These are phyloP conservation scores for Equus przewalskii DNA, from an alignment of 2,113 vertebrate genomes.

Conservation along the genomic window DNA sequence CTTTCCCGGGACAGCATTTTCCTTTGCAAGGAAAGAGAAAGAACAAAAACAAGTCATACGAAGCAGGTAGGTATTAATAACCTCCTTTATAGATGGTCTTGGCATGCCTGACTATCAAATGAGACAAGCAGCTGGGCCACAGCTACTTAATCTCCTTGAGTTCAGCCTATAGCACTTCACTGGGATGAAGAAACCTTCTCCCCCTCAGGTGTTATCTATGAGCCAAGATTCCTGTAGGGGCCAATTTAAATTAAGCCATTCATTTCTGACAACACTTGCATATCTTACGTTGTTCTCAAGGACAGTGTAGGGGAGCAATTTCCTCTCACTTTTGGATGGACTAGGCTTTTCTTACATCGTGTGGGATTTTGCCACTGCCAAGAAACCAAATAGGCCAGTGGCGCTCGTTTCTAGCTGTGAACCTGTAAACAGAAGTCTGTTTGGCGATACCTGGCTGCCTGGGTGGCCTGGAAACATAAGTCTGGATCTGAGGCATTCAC, in stretches of 20 bases:
- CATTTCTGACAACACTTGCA: constrained; percentile 71
- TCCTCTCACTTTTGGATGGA: not conserved
- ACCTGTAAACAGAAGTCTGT: not conserved
- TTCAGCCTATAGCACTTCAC: not conserved
- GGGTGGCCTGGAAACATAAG: constrained; percentile 90
- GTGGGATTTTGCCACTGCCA: not conserved
- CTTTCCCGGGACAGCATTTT: constrained; percentile 92
- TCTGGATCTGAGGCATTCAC: constrained; percentile 85
- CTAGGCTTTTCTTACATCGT: not conserved
- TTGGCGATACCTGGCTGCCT: constrained; percentile 91
- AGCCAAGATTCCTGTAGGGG: constrained; percentile 9
- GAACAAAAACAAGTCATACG: not conserved
- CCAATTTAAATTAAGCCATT: constrained; percentile 68
- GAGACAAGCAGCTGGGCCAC: not conserved
- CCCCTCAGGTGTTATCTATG: constrained; percentile 47
- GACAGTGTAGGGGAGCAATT: not conserved
- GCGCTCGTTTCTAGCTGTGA: not conserved
- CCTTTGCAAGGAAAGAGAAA: constrained; percentile 82
- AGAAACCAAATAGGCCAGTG: not conserved
- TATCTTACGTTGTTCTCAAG: constrained; percentile 64
- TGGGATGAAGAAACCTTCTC: not conserved
- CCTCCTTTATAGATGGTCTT: not conserved
- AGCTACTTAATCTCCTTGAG: not conserved
- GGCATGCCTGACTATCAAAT: not conserved
- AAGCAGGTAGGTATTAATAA: not conserved